phyloP scores from a whole-genome alignment of 2,797 vertebrate genomes.

The Pyrocephalus nanus region DNA sequence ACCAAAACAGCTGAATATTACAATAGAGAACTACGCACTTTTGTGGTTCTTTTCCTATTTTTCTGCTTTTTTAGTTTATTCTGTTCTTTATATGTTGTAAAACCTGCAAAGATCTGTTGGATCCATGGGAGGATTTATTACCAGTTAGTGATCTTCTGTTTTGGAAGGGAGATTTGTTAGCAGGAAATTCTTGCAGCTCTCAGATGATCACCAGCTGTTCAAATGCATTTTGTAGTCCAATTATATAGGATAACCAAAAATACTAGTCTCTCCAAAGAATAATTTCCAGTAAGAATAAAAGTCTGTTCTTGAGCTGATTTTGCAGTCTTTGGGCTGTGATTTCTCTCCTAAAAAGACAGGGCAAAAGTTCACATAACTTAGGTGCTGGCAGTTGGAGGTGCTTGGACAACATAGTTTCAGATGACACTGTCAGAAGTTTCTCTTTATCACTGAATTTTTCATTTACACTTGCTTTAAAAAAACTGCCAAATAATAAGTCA shows the following conservation, averaged over 20 bases:
- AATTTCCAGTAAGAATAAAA: constrained; percentile 1
- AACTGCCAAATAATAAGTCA: not conserved
- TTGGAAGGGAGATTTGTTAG: not conserved
- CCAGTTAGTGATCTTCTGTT: not conserved
- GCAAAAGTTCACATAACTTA: not conserved
- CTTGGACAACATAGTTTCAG: not conserved
- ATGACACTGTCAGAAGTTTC: not conserved
- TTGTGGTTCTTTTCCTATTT: not conserved
- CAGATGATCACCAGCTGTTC: constrained; percentile 19
- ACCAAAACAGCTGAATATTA: not conserved
- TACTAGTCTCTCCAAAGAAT: not conserved
- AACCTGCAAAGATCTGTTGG: not conserved
- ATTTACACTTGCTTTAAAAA: not conserved
- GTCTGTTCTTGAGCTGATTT: not conserved
- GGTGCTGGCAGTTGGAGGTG: not conserved
- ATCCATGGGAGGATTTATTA: not conserved
- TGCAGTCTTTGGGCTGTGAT: not conserved
- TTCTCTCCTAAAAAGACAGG: not conserved
- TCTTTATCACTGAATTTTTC: not conserved
- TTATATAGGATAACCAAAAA: not conserved
- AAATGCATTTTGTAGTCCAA: not conserved
- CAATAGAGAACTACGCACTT: not conserved
- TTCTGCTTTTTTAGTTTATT: not conserved
- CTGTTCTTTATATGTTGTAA: not conserved
- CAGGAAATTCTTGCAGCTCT: constrained; percentile 21